A percentile compares a stretch with the other conserved stretches of the same genome.
phyloP scores from a whole-genome alignment of 2,888 invertebrate species.

The Marronus borbonicus region DNA sequence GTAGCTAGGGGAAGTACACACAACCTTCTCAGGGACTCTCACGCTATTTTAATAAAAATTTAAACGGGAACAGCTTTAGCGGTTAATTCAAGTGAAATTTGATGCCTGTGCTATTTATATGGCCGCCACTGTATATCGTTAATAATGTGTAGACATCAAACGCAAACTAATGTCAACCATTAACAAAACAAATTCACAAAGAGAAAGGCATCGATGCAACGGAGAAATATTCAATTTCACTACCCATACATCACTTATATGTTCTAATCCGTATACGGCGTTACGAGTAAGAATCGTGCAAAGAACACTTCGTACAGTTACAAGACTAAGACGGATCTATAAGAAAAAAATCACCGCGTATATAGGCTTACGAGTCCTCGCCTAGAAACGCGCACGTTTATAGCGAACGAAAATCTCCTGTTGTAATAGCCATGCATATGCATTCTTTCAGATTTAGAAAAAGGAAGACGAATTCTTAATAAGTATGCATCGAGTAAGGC shows the following conservation, averaged over 20 bases:
- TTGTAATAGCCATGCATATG: neutral
- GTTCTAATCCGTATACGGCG: slow-evolving; percentile 14
- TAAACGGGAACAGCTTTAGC: too few relatives aligned
- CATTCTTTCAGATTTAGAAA: neutral
- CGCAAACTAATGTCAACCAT: slow-evolving; percentile 18
- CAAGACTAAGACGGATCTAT: neutral
- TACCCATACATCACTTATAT: slow-evolving; percentile 18
- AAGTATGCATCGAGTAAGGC: slow-evolving; percentile 9
- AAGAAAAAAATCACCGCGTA: neutral
- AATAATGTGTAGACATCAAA: neutral
- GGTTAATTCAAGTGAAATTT: too few relatives aligned
- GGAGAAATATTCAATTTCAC: slow-evolving; percentile 30
- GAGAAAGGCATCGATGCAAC: slow-evolving; percentile 26
- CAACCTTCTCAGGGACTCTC: too few relatives aligned
- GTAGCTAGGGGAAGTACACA: too few relatives aligned
- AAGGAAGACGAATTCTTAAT: slow-evolving; percentile 5
- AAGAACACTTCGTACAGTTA: neutral
- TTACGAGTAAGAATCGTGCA: slow-evolving; percentile 3
- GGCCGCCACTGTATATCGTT: too few relatives aligned
- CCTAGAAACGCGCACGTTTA: neutral
- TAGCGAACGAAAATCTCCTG: neutral
- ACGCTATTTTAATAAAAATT: too few relatives aligned
- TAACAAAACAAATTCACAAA: slow-evolving; percentile 7
- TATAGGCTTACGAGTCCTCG: neutral
- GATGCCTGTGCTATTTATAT: too few relatives aligned